Evolutionary conservation across 2,888 invertebrate genomes (phyloP), one percentile per base, ranked within the genome.

Genomic region (Tinea semifulvella): DNA sequence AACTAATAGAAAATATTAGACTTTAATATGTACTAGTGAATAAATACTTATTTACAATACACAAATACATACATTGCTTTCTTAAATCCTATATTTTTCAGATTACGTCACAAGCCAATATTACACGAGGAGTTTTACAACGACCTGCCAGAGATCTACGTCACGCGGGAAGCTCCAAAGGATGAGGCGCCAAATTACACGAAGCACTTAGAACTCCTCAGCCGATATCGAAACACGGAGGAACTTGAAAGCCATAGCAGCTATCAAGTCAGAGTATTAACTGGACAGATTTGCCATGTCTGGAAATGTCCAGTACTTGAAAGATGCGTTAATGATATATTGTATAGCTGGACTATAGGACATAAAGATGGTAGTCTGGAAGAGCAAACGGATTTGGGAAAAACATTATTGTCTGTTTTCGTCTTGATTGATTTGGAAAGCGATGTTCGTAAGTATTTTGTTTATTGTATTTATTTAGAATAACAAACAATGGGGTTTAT

Each of bases 251-350:
- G 74, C 38, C 74, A 80, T 42, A 68, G 63, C 52, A 77, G 80
- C 48, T 80, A 74, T 47, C 65, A 77, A 53, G 66, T 75, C 5
- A 58, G 70, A 11, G 73, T 79, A n/a, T 51, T 68, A 10, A 72
- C 77, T 50, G 82, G 82, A 36, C 45, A 17, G n/a, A 70, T 80
- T 52, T 70, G 73, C 39, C 75, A 77, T 55, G 65, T 77, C 1
- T 85, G 85, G 85, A 80, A 79, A 52, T 85, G 85, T 49, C 71
- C 82, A 0, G 61, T 82, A 28, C 58, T 86, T 45, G 69, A 69
- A 43, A 48, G 43, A 19, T 81, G 84, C 42, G 74, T 84, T 28
- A 68, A 80, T 47, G 73, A 73, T 46, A 66, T 83, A 40, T 62
- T 84, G 17, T 68, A 68, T 57, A 76, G 74, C 55, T 85, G 85